Evolutionary conservation across 2,113 vertebrate species (phyloP), one percentile per base, ranked within the genome.

Genomic region (Laticauda laticaudata): DNA sequence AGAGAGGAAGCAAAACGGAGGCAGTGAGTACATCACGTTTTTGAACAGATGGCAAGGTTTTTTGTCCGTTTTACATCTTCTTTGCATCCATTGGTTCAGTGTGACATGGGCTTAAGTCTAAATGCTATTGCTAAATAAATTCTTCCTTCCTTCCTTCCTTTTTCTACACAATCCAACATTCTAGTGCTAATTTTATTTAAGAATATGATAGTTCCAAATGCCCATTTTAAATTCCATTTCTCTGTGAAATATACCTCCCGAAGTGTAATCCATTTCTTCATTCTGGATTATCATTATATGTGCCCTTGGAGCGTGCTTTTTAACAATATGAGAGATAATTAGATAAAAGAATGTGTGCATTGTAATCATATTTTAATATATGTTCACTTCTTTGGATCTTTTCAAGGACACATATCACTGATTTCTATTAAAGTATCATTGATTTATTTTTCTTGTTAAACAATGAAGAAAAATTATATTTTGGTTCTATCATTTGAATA

Each of bases 341-440:
- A 34, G 59, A 86, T 55, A 14, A 93, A 90, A 81, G 15, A 39
- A 86, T 11, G 39, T 55, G 86, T 9, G 57, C 48, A 56, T 0
- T 92, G 91, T 48, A 9, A 3, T 53, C 86, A 59, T 91, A 88
- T 93, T 86, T 90, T 93, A 48, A 93, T 89, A 90, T 51, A 45
- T 55, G 3, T 91, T 48, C 9, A 86, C 23, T 56, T 3, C 51
- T 54, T 56, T 59, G 56, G 43, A 92, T 15, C 56, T 92, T 39
- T 57, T 94, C 34, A 90, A 93, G 87, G 51, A n/a, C 48, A 86
- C 3, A 56, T 48, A 18, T 86, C 39, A 51, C 1, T 0, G 0
- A 48, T 92, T 90, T 89, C 0, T 86, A 4, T 94, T 54, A 21
- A 91, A 91, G 88, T 85, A 81, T 34, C 64, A 43, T 87, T 91